Evolutionary conservation across 2,113 vertebrate genomes (phyloP).

Genomic region (Brachypodius melanocephalos): DNA sequence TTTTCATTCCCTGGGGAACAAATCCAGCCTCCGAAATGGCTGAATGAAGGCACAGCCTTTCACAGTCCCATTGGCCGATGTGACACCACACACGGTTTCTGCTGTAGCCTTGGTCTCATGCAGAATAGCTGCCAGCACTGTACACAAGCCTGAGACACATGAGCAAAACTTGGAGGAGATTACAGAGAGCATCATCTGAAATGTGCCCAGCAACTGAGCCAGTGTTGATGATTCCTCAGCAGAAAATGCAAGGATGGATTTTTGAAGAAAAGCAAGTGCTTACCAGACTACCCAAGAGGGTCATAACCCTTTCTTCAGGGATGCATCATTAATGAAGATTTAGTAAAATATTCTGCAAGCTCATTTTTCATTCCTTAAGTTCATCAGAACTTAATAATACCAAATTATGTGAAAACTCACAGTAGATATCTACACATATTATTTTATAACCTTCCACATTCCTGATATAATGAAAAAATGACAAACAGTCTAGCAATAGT

Average conservation of each 20-base stretch:
- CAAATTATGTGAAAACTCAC: not conserved
- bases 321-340: not conserved
- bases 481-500: not conserved
- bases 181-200: not conserved
- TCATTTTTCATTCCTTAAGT: slow-evolving; percentile 8
- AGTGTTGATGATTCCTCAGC: not conserved
- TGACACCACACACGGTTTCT: not conserved
- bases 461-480: not conserved
- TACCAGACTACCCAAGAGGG: not conserved
- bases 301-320: not conserved
- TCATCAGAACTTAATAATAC: not conserved
- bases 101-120: not conserved
- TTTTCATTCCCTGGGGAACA: not conserved
- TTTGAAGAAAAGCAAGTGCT: not conserved
- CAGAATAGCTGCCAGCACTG: not conserved
- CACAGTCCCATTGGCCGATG: fast-evolving
- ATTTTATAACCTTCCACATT: not conserved
- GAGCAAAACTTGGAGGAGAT: not conserved
- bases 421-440: not conserved
- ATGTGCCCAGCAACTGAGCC: not conserved
- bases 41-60: not conserved
- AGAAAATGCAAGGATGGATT: not conserved
- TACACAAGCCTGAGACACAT: not conserved
- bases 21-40: not conserved
- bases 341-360: not conserved